Evolutionary conservation across 2,797 vertebrate species (phyloP).

Genomic region (Holocentrus rufus): DNA sequence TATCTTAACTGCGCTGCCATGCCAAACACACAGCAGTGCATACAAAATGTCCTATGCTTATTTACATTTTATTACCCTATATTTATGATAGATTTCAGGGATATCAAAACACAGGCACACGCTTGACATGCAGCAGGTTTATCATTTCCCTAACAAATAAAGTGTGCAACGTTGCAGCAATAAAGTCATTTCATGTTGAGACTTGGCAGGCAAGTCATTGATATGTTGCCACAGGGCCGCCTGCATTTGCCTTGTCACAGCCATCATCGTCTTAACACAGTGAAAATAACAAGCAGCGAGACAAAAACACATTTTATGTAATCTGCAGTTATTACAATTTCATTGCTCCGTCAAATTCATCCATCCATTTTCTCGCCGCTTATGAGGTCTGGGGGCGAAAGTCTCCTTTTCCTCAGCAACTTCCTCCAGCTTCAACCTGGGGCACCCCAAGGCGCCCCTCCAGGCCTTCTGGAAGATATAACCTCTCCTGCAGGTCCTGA

Average conservation of each 20-base stretch:
- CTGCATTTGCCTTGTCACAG: conserved; percentile 30
- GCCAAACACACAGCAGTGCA: conserved; percentile 43
- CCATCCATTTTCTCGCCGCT: too few relatives aligned
- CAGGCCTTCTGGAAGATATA: too few relatives aligned
- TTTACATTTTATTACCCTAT: too few relatives aligned
- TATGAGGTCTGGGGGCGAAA: too few relatives aligned
- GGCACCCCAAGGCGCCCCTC: too few relatives aligned
- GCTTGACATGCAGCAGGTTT: neutral
- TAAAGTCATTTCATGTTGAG: conserved; percentile 47
- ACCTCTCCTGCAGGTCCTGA: too few relatives aligned
- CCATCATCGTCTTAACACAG: neutral
- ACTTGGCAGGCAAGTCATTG: conserved; percentile 51
- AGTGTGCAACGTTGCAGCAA: conserved; percentile 26
- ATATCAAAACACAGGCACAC: neutral
- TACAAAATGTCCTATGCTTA: too few relatives aligned
- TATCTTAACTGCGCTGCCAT: conserved; percentile 25
- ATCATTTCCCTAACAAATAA: conserved; percentile 63
- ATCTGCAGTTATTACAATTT: neutral
- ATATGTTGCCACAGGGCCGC: conserved; percentile 21
- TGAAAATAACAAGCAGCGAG: neutral
- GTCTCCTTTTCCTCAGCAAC: neutral
- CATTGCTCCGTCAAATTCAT: too few relatives aligned
- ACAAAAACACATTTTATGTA: too few relatives aligned
- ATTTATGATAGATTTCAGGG: neutral
- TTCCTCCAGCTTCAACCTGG: neutral